Evolutionary conservation across 2,113 vertebrate genomes (phyloP), one percentile per base, ranked within the genome.

Genomic region (Potamarius usumacintae): DNA sequence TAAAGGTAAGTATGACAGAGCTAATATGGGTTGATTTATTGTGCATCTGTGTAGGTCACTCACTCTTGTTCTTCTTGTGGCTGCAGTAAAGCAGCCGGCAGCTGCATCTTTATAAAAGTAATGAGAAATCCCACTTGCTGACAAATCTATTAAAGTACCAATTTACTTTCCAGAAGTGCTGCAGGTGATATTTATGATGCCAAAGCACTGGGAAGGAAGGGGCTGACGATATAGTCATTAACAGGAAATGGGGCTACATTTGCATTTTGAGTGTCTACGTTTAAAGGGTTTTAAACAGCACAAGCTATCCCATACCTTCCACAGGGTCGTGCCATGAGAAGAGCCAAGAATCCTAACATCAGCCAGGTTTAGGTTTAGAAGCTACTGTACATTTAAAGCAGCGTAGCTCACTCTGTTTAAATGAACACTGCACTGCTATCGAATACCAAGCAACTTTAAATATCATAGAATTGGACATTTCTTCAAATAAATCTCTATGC

Each of bases 11-110:
- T 76, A 77, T 91, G 92, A 91, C 93, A 92, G 89, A 25, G 74
- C 88, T 91, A 92, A 93, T 87, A 86, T n/a, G 69, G 88, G 87
- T 65, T 89, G 91, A 93, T 93, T 94, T 90, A 94, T 90, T 34
- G 87, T 87, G 4, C 0, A 83, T 86, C 90, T 87, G 90, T 82
- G 53, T 67, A 87, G 89, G 74, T 85, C 18, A 63, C 79, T 84
- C 71, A 67, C 83, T 86, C 89, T 58, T 69, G 22, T 55, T 91
- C 87, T 72, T 90, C 71, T 83, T 30, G 52, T 69, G 86, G 78
- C 72, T 71, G 78, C 69, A 57, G 87, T 79, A 18, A 85, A 55
- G 9, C 80, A 48, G 63, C 90, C 78, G 15, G 87, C 91, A 90
- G 89, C 27, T 20, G 79, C 88, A 88, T 88, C 86, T 89, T 91